Conservation (phyloP, 2,113 vertebrate genomes). For the Sphaerodactylus townsendi region DNA sequence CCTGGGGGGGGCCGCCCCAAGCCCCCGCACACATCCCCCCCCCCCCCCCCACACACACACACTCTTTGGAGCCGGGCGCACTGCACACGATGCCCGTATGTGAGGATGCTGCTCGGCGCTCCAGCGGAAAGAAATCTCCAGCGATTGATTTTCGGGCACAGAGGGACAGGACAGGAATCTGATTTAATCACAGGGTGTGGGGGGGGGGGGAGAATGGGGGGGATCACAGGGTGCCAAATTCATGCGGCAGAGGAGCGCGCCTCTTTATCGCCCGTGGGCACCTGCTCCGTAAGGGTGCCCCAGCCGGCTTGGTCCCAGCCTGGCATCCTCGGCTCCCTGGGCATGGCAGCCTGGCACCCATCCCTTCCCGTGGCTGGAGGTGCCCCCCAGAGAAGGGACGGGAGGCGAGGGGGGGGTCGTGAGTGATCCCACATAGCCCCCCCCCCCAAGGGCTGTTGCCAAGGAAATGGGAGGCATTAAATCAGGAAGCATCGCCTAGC, state of each 20-base stretch:
- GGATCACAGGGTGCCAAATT: background rate
- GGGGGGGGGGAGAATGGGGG: background rate
- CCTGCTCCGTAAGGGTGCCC: background rate
- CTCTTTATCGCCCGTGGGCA: accelerated
- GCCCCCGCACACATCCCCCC: no score
- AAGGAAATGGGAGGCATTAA: slow-evolving; percentile 33
- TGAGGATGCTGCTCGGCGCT: background rate
- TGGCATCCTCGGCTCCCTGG: background rate
- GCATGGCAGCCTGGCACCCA: background rate
- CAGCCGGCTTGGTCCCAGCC: background rate
- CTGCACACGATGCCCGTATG: no score
- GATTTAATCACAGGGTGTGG: no score
- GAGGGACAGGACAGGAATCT: background rate
- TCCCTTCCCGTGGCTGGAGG: background rate
- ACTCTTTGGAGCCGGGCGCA: background rate
- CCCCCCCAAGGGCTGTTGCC: background rate
- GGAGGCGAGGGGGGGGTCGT: no score
- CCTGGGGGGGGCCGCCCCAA: no score
- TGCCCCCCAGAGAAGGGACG: background rate
- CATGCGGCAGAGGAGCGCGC: background rate
- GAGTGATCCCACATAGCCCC: background rate
- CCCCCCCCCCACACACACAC: no score
- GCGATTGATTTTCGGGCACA: background rate
- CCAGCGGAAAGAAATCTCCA: no score
- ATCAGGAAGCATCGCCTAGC: background rate